Evolutionary conservation across 2,888 invertebrate species (phyloP), one percentile per base, ranked within the genome.

Genomic region (Troglohyphantes excavatus): DNA sequence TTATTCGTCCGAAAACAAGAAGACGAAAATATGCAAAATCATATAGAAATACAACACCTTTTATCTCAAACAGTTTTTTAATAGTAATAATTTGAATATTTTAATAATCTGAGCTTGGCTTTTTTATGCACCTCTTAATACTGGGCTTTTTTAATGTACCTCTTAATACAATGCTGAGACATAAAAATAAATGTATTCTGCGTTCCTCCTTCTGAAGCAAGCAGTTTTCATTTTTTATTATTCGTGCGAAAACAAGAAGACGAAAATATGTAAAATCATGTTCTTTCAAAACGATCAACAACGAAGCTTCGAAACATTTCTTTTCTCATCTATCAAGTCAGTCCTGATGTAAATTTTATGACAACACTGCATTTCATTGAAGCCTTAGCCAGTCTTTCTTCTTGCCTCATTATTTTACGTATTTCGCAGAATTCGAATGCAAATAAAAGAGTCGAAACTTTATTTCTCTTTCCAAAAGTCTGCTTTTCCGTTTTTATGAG

Each of bases 251-350:
- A 53, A 7, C 0, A 2, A 33, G 39, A 73, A 73, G 17, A 73
- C 43, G 73, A 46, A 73, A 73, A 73, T 23, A 17, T 53, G 73
- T 26, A 68, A 68, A 68, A 33, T 68, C 33, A 33, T 61, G 26
- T 75, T 59, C 75, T 75, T 75, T 61, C n/a, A 27, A 75, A 75
- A 59, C 61, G 29, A 75, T 75, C 59, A 75, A 53, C 29, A 75
- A 19, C 0, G 53, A n/a, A 68, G 17, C 33, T 68, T n/a, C 33
- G 33, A 68, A 68, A 2, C 26, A 61, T 46, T 53, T 72, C 46
- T 46, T 72, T 72, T 13, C 72, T 72, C 72, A 72, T 72, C 61
- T n/a, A 29, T 75, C 75, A 75, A 68, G 33, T 61, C 53, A 59
- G 19, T 33, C n/a, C 21, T 73, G 73, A 26, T 63, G 26, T 39